phyloP scores from a whole-genome alignment of 1,140 invertebrate species.

The Monomorium pharaonis region DNA sequence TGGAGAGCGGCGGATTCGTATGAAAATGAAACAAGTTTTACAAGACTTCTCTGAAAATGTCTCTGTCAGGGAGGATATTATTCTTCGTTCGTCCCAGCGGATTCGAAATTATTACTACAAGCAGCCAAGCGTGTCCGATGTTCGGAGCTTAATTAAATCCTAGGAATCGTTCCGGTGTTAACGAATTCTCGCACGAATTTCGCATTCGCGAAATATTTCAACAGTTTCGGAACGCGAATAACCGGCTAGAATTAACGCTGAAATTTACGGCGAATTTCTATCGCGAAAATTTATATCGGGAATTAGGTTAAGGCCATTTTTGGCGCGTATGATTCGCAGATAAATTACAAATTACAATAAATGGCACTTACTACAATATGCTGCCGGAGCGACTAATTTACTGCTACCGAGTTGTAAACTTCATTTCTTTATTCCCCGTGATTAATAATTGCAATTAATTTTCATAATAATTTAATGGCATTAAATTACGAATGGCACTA shows the following conservation, averaged over 20 bases:
- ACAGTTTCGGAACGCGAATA: conserved; percentile 57
- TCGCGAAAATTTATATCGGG: conserved; percentile 51
- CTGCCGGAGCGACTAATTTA: not conserved
- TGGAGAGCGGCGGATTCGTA: conserved; percentile 25
- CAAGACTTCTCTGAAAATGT: conserved; percentile 64
- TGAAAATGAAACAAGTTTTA: conserved; percentile 68
- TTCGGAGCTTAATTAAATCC: conserved; percentile 72
- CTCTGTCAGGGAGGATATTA: conserved; percentile 63
- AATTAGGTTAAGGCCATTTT: conserved; percentile 44
- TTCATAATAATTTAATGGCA: not conserved
- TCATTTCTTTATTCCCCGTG: not conserved
- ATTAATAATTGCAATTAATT: conserved; percentile 34
- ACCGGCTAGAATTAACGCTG: conserved; percentile 33
- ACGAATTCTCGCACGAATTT: conserved; percentile 62
- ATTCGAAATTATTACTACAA: conserved; percentile 66
- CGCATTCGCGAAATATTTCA: conserved; percentile 65
- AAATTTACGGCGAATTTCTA: conserved; percentile 51
- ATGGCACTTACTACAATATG: conserved; percentile 23
- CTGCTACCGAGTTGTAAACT: conserved; percentile 9
- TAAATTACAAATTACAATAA: conserved; percentile 47
- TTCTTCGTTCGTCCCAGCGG: conserved; percentile 59
- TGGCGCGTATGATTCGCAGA: not conserved
- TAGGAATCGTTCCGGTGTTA: conserved; percentile 67
- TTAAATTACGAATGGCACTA: not conserved
- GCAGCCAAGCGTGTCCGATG: conserved; percentile 68